Percentiles rank a stretch among this genome's conserved stretches.
phyloP scores from a whole-genome alignment of 2,797 vertebrate species.

The Catostomus latipinnis region DNA sequence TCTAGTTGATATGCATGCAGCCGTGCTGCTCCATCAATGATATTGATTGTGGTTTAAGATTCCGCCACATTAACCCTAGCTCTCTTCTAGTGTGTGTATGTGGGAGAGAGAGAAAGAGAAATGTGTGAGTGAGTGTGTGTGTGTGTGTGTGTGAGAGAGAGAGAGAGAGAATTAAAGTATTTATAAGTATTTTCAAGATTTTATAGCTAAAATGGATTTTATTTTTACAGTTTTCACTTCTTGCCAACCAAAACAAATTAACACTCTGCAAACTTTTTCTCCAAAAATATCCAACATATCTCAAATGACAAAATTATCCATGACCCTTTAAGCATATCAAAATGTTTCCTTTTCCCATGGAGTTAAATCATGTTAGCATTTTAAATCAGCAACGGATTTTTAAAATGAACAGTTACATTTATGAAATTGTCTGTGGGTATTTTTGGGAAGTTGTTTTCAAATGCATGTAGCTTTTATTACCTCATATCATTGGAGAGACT shows the following conservation, averaged over 20 bases:
- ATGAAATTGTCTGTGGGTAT: no score
- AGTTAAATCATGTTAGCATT: constrained; percentile 5
- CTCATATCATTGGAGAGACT: no score
- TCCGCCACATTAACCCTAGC: constrained; percentile 48
- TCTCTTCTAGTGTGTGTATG: constrained; percentile 5
- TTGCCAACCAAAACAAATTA: neutral
- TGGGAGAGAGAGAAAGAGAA: neutral
- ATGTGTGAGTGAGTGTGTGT: neutral
- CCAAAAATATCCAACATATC: neutral
- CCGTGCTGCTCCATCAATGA: constrained; percentile 85
- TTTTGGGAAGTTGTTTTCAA: no score
- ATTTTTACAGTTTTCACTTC: neutral
- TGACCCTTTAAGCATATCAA: neutral
- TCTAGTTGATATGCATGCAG: constrained; percentile 81
- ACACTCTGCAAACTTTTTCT: neutral
- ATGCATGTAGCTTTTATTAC: no score
- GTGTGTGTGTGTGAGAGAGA: neutral
- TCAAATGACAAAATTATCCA: neutral
- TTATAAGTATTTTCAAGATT: neutral
- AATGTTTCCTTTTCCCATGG: neutral
- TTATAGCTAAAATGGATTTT: neutral
- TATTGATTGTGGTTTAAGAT: constrained; percentile 96
- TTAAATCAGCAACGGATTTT: neutral
- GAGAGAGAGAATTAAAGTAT: no score
- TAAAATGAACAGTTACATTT: neutral